phyloP scores from a whole-genome alignment of 1,140 invertebrate genomes.

The Portunus trituberculatus region DNA sequence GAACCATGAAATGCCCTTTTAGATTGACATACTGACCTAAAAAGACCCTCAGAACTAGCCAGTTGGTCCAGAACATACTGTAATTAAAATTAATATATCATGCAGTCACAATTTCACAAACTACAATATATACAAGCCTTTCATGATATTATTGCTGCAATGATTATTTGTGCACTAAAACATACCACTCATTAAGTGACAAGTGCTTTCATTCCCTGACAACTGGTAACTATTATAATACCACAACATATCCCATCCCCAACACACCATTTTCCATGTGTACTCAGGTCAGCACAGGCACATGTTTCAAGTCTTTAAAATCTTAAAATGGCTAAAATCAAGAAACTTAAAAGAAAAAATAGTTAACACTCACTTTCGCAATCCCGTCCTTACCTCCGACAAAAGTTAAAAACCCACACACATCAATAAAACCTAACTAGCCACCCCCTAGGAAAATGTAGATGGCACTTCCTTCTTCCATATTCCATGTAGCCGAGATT shows the following conservation, averaged over 20 bases:
- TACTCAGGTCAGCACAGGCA: background rate
- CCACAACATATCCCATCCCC: background rate
- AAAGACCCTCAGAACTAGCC: background rate
- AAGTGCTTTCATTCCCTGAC: background rate
- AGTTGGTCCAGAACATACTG: background rate
- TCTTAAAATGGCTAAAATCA: background rate
- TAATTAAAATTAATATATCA: background rate
- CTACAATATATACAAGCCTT: slow-evolving; percentile 16
- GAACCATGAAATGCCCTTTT: background rate
- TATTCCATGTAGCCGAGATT: slow-evolving; percentile 51
- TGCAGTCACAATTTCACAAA: background rate
- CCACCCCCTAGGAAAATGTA: slow-evolving; percentile 50
- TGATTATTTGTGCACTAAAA: slow-evolving; percentile 20
- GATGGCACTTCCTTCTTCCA: slow-evolving; percentile 65
- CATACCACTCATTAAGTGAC: background rate
- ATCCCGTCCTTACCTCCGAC: background rate
- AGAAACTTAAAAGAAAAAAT: background rate
- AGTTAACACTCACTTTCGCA: background rate
- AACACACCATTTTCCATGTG: background rate
- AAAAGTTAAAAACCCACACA: slow-evolving; percentile 2
- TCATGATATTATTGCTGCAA: slow-evolving; percentile 34
- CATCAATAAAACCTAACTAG: background rate
- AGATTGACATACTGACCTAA: background rate
- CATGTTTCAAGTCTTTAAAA: background rate
- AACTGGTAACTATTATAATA: background rate